Evolutionary conservation across 2,797 vertebrate species (phyloP), one percentile per base, ranked within the genome.

Genomic region (Aulostomus chinensis): DNA sequence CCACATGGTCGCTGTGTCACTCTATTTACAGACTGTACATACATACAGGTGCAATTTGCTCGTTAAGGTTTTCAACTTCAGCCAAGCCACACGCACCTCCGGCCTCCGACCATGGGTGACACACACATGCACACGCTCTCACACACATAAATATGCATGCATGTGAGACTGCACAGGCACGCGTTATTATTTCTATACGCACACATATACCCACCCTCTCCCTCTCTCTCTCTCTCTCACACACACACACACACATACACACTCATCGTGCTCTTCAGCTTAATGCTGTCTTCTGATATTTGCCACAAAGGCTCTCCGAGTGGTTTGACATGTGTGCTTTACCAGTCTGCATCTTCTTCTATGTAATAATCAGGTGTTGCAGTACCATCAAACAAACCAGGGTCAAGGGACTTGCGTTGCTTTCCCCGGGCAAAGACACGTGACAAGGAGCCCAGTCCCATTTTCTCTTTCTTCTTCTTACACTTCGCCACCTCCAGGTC

Each of bases 381-480:
- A 71, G 95, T 98, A 93, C 97, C 97, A 73, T 99, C 97, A 71
- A 99, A 99, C 81, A 99, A 93, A 63, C 96, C 95, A 0, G 97
- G 97, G 73, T 99, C 97, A 35, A 99, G 90, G 57, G 96, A 98
- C 73, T 98, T 98, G 87, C 96, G 94, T 60, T 98, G 96, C 84
- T 98, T 98, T 39, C 96, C 96, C 68, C 96, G 91, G 77, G 96
- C 94, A 5, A 99, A 98, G 68, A 99, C 96, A 3, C 96, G 94
- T 1, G 97, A 99, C 89, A 99, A 92, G 64, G 97, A 98, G 54
- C 97, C 96, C 14, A 99, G 90, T 3, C 96, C 95, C 91, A 98
- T 95, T 85, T 99, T 98, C 85, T 99, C 97, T 81, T 99, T 99
- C 90, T 99, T 98, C 89, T 98, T 98, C 90, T 97, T 97, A 89